These are phyloP conservation scores for Chromoteleia sp. DNA, from an alignment of 2,888 invertebrate species.

Conservation along the genomic window DNA sequence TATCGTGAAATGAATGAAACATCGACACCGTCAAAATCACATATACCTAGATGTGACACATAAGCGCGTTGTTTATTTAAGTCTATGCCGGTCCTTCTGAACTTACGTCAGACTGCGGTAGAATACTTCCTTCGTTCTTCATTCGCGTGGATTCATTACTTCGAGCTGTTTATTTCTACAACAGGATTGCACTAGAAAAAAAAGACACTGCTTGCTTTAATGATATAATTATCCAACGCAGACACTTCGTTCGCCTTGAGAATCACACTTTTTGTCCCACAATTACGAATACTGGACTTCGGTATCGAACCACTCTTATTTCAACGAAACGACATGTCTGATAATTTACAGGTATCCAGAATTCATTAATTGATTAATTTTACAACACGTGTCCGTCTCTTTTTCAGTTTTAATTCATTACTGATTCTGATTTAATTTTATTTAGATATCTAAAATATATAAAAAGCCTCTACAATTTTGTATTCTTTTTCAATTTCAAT, in stretches of 20 bases:
- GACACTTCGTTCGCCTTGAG: constrained; percentile 48
- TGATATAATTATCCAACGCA: constrained; percentile 39
- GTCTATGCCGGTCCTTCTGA: constrained; percentile 20
- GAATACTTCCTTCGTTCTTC: constrained; percentile 53
- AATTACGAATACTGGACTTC: constrained; percentile 56
- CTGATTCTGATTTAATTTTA: not conserved
- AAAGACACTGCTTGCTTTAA: constrained; percentile 43
- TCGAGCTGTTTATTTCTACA: constrained; percentile 41
- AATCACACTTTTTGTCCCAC: constrained; percentile 44
- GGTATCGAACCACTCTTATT: constrained; percentile 30
- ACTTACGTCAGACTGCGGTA: constrained; percentile 55
- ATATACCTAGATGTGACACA: constrained; percentile 21
- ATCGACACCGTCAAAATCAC: constrained; percentile 18
- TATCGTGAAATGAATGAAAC: constrained; percentile 2
- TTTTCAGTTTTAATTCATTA: not conserved
- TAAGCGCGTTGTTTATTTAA: constrained; percentile 33
- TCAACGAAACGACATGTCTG: constrained; percentile 8
- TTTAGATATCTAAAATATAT: too few species aligned
- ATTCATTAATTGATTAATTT: constrained; percentile 54
- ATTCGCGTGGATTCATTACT: constrained; percentile 52
- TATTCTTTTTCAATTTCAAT: too few species aligned
- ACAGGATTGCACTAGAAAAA: constrained; percentile 39
- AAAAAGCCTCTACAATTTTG: too few species aligned
- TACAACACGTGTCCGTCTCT: not conserved
- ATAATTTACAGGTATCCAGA: constrained; percentile 38